Conservation (phyloP, 2,888 invertebrate species). For the Augiades crinisus region DNA sequence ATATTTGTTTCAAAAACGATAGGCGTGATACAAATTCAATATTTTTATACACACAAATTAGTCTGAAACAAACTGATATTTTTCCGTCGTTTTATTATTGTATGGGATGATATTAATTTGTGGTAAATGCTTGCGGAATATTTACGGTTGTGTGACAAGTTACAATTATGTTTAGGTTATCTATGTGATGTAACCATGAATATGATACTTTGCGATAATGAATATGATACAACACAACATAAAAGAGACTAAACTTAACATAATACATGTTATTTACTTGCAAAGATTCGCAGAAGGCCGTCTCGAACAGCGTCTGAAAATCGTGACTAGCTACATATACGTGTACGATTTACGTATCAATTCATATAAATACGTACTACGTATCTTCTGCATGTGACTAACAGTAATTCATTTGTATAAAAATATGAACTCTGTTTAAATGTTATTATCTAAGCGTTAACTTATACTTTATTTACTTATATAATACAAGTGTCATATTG, state of each 20-base stretch:
- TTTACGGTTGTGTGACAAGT: not conserved
- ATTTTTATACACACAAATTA: slow-evolving; percentile 38
- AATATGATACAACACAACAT: slow-evolving; percentile 22
- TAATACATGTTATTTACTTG: slow-evolving; percentile 22
- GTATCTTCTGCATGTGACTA: slow-evolving; percentile 13
- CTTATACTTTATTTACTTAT: slow-evolving; percentile 39
- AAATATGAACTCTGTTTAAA: slow-evolving; percentile 49
- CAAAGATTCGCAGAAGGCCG: slow-evolving; percentile 22
- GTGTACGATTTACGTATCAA: slow-evolving; percentile 20
- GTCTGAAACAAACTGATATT: slow-evolving; percentile 1
- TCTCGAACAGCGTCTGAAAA: slow-evolving; percentile 23
- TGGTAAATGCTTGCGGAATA: not conserved
- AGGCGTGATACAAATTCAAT: slow-evolving; percentile 34
- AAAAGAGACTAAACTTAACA: slow-evolving; percentile 22
- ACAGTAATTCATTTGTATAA: slow-evolving; percentile 53
- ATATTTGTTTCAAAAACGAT: slow-evolving; percentile 37
- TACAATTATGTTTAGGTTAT: slow-evolving; percentile 11
- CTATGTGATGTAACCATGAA: slow-evolving; percentile 21
- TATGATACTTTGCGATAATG: slow-evolving; percentile 18
- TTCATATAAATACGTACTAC: slow-evolving; percentile 5
- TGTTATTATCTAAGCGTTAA: slow-evolving; percentile 11
- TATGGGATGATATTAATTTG: slow-evolving; percentile 3
- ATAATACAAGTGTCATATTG: slow-evolving; percentile 70
- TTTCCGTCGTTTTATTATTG: too few relatives aligned
- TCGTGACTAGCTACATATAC: slow-evolving; percentile 35